Evolutionary conservation across 2,113 vertebrate species (phyloP).

Genomic region (Marmota monax): DNA sequence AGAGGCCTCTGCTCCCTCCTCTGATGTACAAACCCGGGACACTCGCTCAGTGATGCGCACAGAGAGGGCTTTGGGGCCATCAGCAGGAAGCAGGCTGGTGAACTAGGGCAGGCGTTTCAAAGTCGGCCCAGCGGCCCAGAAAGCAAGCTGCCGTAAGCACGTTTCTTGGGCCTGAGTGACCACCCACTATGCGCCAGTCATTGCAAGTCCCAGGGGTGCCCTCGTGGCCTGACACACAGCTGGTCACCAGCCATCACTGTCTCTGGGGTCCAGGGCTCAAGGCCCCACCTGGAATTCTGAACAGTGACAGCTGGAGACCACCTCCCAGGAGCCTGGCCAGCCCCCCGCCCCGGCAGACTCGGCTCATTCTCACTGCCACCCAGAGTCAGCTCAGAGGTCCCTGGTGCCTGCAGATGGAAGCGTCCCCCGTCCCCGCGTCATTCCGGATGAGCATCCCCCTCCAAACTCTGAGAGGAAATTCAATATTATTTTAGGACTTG

Average conservation of each 20-base stretch:
- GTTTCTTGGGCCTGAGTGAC: not conserved
- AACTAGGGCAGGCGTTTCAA: not conserved
- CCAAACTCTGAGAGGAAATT: constrained; percentile 80
- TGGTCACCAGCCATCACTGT: not conserved
- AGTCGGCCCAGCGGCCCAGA: not conserved
- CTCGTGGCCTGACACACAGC: not conserved
- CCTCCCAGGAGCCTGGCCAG: constrained; percentile 21
- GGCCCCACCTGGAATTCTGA: constrained; percentile 12
- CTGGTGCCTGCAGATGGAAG: constrained; percentile 57
- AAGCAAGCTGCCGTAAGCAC: not conserved
- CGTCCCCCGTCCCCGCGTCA: not conserved
- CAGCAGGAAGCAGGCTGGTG: not conserved
- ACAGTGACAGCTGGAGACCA: not conserved
- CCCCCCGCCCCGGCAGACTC: not conserved
- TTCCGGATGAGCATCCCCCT: constrained; percentile 76
- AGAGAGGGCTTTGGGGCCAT: not conserved
- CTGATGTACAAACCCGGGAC: fast-evolving
- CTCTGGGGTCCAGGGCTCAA: not conserved
- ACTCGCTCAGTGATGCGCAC: fast-evolving
- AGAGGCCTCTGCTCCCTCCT: not conserved
- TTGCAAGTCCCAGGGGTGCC: not conserved
- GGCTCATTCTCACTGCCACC: not conserved
- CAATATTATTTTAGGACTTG: constrained; percentile 85
- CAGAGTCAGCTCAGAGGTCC: not conserved
- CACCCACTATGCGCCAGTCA: not conserved